Base-by-base conservation (phyloP, 1,140 invertebrate species). In the Tribolium castaneum region DNA sequence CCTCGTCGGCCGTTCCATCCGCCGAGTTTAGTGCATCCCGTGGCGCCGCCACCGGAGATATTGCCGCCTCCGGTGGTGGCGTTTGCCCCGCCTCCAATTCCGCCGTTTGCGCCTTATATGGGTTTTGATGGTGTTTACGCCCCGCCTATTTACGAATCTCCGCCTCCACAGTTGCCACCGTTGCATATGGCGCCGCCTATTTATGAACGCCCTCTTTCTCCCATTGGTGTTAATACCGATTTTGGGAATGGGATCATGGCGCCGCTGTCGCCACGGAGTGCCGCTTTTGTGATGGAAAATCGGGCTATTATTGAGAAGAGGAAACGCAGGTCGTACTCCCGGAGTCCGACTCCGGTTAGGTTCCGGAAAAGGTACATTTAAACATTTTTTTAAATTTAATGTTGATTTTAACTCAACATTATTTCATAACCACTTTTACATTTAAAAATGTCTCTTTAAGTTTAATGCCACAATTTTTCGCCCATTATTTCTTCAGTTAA, bases 251-350 rank as follows among this genome's bases (percentile, higher is more conserved):
- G 82, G 25, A 83, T 83, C 0, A 80, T 83, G 80, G 86, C 85
- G 6, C 86, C 85, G 1, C 77, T 87, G 50, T 86, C 85, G n/a
- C 86, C 86, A 0, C 77, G 86, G 75, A 86, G 85, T 76, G 85
- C 85, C 6, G 84, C 84, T n/a, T 87, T 87, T 78, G 86, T 87
- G 3, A 66, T 87, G 54, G 74, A 87, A 79, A 87, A 87, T 76
- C 80, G 84, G 12, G 83, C 85, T 22, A 86, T 86, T 6, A 82
- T 87, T 5, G 85, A 86, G 74, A 84, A 83, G 76, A 72, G 86
- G 10, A 86, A 85, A 70, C 76, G 83, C 16, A 30, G 79, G 51
- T 82, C 80, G 39, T 50, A 81, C 49, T 78, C 78, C 7, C 74
- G 76, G 14, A 80, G 78, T 35, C 56, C 70, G 10, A 73, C 79